Evolutionary conservation across 2,888 invertebrate genomes (phyloP), one percentile per base, ranked within the genome.

Genomic region (Philaethria dido): DNA sequence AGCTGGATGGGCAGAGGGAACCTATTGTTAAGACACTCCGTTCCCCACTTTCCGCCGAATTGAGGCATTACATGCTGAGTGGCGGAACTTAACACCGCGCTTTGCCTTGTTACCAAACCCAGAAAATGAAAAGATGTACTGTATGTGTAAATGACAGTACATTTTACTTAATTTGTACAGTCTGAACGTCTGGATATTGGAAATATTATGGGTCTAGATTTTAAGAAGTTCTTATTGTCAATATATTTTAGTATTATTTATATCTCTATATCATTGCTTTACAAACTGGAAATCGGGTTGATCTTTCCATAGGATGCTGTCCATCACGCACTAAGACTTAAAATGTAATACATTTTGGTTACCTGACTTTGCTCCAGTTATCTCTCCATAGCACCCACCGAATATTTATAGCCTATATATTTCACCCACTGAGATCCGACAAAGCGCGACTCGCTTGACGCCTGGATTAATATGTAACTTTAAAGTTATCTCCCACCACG

Each of bases 371-470:
- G 75, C 73, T 76, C 78, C 75, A 80, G 83, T 78, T 88, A 89
- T 89, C 89, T 88, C 81, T 76, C 76, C 80, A 82, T 81, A 84
- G 83, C 88, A 87, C 83, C 85, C 86, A 80, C 84, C 83, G 84
- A 87, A 86, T 88, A 89, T 89, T 87, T 87, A 90, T 88, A 83
- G 82, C 84, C 78, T 76, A 85, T 86, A 89, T 89, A 89, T 88
- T 84, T 89, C 87, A 84, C 83, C 73, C 81, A 81, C 80, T 73
- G 64, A 77, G 80, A 79, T 78, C 75, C 80, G 85, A 83, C 83
- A 86, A 87, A 85, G 85, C 80, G 82, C 82, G 81, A 83, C 84
- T 82, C 80, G 79, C 82, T 80, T 84, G 86, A 86, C 85, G 81
- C 77, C 77, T 77, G 78, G 79, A 86, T 86, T 83, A 84, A 85